Evolutionary conservation across 1,140 invertebrate species (phyloP), one percentile per base, ranked within the genome.

Genomic region (Pseudomyrmex sp.): DNA sequence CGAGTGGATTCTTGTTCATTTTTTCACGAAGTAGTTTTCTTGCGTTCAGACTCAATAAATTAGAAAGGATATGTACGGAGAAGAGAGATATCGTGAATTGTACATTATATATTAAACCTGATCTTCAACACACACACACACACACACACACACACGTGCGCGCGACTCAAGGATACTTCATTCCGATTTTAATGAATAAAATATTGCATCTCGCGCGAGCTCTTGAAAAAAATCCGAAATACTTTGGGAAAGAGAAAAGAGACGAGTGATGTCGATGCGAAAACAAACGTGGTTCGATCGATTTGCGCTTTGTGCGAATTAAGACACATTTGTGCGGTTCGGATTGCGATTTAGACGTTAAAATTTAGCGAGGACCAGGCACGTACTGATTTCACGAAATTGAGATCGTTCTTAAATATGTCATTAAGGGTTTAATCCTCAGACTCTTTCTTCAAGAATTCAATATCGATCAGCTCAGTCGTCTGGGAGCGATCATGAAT

Each of bases 401-500:
- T 59, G 76, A 72, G 76, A 80, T 59, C 66, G 54, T 80, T 72
- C 54, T 72, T 80, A 59, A 80, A 80, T 72, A 80, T 80, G 66
- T 15, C 54, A 80, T 80, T 72, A 80, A 80, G 54, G 20, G 56
- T 72, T 70, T 80, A 80, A 80, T 80, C 66, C 48, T 77, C 52
- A 70, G 35, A 80, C 76, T 35, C 35, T 80, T 82, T 75, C 72
- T 82, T 70, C 59, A 13, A 52, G 79, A 82, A 82, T 54, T 59
- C 69, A 63, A 74, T 73, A 82, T 73, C 79, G 69, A 50, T 73
- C 61, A 68, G 74, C 62, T 65, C 74, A 79, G 62, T 61, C 72
- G 74, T 77, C 72, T 77, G 82, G 35, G 35, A 35, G 73, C 54
- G n/a, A 83, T 83, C 82, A 76, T 83, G 82, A 83, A 83, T 77